A percentile compares a stretch with the other conserved stretches of the same genome.
These are phyloP conservation scores for Brotula barbata DNA, from an alignment of 2,797 vertebrate species.

Conservation along the genomic window DNA sequence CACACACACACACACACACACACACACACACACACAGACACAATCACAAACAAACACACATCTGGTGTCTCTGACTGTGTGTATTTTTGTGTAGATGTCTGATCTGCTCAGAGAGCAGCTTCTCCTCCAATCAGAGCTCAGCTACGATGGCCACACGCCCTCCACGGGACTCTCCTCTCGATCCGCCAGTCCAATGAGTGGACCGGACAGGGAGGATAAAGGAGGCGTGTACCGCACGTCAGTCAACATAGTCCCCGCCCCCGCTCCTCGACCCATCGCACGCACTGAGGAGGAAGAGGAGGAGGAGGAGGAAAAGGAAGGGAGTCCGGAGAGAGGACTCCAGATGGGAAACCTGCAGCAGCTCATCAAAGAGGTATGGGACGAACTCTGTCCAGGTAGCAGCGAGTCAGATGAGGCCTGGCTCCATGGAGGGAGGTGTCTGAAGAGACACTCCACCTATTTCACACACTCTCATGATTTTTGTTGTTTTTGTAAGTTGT, in stretches of 20 bases:
- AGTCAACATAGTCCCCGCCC: slow-evolving; percentile 85
- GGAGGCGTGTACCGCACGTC: slow-evolving; percentile 84
- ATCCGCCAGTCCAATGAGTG: slow-evolving; percentile 78
- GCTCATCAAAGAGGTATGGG: slow-evolving; percentile 88
- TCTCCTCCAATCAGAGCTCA: slow-evolving; percentile 88
- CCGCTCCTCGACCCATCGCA: slow-evolving; percentile 76
- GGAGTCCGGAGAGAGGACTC: slow-evolving; percentile 25
- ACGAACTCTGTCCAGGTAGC: too few species aligned
- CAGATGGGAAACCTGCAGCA: slow-evolving; percentile 81
- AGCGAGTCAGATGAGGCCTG: too few species aligned
- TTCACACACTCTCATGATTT: too few species aligned
- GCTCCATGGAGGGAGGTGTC: too few species aligned
- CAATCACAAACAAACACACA: neutral
- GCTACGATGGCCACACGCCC: slow-evolving; percentile 65
- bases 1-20: slow-evolving; percentile 4
- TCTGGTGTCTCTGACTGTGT: neutral
- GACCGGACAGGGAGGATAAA: slow-evolving; percentile 50
- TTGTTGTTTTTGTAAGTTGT: too few species aligned
- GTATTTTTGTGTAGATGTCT: slow-evolving; percentile 79
- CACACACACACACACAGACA: slow-evolving; percentile 11
- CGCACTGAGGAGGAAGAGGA: slow-evolving; percentile 27
- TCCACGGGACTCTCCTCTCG: slow-evolving; percentile 82
- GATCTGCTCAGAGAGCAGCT: slow-evolving; percentile 93
- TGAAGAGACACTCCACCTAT: too few species aligned
- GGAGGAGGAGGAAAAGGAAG: slow-evolving; percentile 41